Conservation (phyloP, 2,888 invertebrate species). For the Cerceris ruficornis region DNA sequence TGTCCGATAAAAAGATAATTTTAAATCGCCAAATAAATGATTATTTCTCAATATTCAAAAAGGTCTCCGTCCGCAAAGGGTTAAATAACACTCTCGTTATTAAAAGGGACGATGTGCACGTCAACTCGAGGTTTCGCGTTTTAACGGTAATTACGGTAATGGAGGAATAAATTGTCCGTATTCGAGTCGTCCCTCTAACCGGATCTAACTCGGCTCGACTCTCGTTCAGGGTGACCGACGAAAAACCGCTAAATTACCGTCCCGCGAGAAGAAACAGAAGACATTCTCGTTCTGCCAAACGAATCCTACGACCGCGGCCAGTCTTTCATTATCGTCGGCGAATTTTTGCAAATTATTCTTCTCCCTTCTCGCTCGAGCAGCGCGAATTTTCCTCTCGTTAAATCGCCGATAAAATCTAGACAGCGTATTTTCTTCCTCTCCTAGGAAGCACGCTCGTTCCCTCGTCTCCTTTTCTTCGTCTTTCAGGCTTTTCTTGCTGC, state of each 20-base stretch:
- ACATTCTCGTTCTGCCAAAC: not conserved
- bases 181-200: not conserved
- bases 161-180: conserved; percentile 51
- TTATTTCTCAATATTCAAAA: too few relatives aligned
- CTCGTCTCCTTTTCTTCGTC: too few relatives aligned
- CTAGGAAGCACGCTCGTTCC: too few relatives aligned
- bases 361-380: not conserved
- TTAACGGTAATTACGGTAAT: conserved; percentile 59
- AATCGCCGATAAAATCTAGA: not conserved
- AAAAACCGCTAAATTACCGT: not conserved
- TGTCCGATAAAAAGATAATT: too few relatives aligned
- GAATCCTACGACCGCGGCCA: not conserved
- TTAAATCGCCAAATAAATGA: too few relatives aligned
- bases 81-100: too few relatives aligned
- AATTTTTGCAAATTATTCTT: not conserved
- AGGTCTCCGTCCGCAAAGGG: too few relatives aligned
- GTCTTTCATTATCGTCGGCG: not conserved
- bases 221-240: not conserved
- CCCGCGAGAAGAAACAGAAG: not conserved
- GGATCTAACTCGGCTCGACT: not conserved
- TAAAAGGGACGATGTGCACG: too few relatives aligned
- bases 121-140: not conserved
- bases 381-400: not conserved
- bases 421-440: too few relatives aligned
- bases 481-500: too few relatives aligned